These are phyloP conservation scores for Eulemur rufifrons DNA, from an alignment of 2,113 vertebrate genomes.

Conservation along the genomic window DNA sequence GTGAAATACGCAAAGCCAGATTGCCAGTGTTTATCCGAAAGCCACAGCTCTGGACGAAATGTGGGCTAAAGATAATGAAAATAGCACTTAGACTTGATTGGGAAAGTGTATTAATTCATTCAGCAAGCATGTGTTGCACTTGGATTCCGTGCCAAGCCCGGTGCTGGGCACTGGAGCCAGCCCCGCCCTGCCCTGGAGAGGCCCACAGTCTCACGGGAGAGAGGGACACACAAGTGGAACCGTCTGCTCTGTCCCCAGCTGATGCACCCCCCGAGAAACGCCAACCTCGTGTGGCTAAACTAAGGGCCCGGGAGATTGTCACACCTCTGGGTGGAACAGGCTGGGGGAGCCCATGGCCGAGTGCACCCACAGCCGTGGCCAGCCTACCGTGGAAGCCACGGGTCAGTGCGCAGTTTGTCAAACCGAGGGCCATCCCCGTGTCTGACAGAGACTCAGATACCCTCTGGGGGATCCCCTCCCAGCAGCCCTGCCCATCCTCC, in stretches of 20 bases:
- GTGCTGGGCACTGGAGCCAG: not conserved
- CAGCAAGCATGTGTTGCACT: not conserved
- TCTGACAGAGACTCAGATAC: not conserved
- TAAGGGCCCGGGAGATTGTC: rapidly evolving
- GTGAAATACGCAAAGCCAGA: not conserved
- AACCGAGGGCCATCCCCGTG: not conserved
- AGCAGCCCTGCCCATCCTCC: not conserved
- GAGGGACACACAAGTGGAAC: not conserved
- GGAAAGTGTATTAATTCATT: conserved; percentile 61
- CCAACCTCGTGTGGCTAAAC: not conserved
- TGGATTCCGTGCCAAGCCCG: not conserved
- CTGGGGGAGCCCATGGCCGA: not conserved
- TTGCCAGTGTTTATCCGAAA: conserved; percentile 34
- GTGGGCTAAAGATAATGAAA: conserved; percentile 44
- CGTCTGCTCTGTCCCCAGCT: not conserved
- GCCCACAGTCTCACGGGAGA: not conserved
- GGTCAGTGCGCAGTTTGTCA: not conserved
- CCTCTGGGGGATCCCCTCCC: not conserved
- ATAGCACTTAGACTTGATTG: conserved; percentile 28
- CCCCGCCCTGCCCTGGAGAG: not conserved
- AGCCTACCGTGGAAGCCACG: not conserved
- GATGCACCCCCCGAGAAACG: not conserved
- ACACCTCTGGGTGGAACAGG: rapidly evolving
- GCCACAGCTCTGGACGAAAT: not conserved
- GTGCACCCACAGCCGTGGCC: rapidly evolving